Evolutionary conservation across 2,113 vertebrate species (phyloP).

Genomic region (Mormyrus lacerda): DNA sequence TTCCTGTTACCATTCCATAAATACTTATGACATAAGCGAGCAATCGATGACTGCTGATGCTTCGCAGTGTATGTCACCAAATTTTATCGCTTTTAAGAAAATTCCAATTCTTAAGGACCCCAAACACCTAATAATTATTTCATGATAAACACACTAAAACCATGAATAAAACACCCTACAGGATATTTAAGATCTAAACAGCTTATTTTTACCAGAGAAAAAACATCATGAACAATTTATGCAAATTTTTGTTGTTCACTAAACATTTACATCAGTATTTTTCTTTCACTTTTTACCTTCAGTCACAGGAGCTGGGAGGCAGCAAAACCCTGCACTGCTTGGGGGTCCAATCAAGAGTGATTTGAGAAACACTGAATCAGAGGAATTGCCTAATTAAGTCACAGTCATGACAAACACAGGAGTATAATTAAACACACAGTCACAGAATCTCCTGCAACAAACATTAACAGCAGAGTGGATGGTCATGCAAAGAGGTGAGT

Average conservation of each 20-base stretch:
- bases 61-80: not conserved
- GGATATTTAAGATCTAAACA: not conserved
- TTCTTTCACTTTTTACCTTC: not conserved
- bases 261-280: not conserved
- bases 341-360: not conserved
- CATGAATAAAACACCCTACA: not conserved
- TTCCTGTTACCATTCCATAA: conserved; percentile 41
- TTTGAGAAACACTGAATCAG: not conserved
- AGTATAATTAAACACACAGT: not conserved
- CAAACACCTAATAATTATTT: not conserved
- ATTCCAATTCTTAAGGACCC: not conserved
- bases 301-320: not conserved
- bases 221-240: not conserved
- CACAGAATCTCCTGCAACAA: not conserved
- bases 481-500: not conserved
- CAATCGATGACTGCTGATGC: not conserved
- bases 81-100: not conserved
- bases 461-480: not conserved
- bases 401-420: not conserved
- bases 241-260: not conserved
- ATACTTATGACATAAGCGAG: not conserved
- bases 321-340: not conserved
- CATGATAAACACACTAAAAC: not conserved
- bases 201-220: not conserved
- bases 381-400: not conserved